Base-by-base conservation (phyloP, 2,888 invertebrate genomes). In the Platycheirus rosarum region DNA sequence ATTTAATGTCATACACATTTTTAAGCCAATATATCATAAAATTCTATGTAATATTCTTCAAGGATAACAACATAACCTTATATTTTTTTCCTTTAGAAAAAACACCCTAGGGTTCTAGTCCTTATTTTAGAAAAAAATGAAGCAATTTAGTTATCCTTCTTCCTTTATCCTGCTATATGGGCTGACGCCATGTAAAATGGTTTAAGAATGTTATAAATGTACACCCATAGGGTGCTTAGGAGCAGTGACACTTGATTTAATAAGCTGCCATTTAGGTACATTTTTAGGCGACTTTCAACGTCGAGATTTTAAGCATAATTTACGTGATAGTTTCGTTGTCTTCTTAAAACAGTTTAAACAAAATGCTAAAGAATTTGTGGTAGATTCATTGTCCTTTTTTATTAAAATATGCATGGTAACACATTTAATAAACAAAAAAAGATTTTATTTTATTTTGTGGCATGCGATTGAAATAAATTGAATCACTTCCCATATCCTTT, bases 151-250 rank as follows among this genome's bases (percentile, higher is more conserved):
- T n/a, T 8, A n/a, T 37, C 20, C 37, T 16, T 11, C 4, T 23
- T 32, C 3, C 8, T 26, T 14, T 9, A 8, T 20, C 23, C 23
- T 11, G 26, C 18, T 29, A 60, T 44, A 60, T 60, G 44, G 29
- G 44, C 29, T 60, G 60, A 60, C 44, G 60, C 29, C 44, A 60
- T 60, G 60, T 60, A 29, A 44, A 60, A 44, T 16, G 44, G 32
- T 44, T 18, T 60, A 14, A 60, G 13, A 29, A 44, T 60, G 44
- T 44, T 29, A 29, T 29, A 32, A n/a, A 2, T 8, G 8, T 32
- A 44, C 44, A 60, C 11, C 44, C 4, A 13, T n/a, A 8, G 7
- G 14, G 40, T 18, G 29, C 60, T 44, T 60, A 29, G 18, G 29
- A 18, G 44, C 44, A 44, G 26, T 14, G 44, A 18, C 60, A 60